phyloP scores from a whole-genome alignment of 2,888 invertebrate genomes.

The Actias luna region DNA sequence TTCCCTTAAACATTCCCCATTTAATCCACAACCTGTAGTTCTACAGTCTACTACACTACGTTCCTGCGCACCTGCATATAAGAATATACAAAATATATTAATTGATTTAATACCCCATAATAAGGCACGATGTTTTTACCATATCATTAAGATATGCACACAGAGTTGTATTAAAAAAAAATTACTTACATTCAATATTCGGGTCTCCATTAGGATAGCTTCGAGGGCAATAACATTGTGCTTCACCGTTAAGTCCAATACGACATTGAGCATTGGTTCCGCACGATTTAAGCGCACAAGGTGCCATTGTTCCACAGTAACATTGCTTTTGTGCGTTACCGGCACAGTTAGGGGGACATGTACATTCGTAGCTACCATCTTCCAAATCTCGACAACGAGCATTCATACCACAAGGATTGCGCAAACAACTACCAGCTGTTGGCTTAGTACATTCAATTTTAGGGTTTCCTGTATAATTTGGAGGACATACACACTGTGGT shows the following conservation, averaged over 20 bases:
- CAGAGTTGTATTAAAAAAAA: not conserved
- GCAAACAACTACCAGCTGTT: constrained; percentile 87
- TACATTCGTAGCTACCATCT: constrained; percentile 90
- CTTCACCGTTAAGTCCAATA: constrained; percentile 84
- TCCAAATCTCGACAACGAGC: constrained; percentile 90
- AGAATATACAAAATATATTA: not conserved
- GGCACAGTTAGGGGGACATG: constrained; percentile 89
- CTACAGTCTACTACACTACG: constrained; percentile 88
- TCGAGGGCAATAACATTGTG: constrained; percentile 92
- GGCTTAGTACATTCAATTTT: constrained; percentile 87
- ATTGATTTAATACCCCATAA: not conserved
- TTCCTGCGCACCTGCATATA: constrained; percentile 78
- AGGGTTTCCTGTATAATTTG: constrained; percentile 91
- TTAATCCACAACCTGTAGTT: constrained; percentile 91
- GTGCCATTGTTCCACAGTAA: constrained; percentile 87
- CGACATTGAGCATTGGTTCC: constrained; percentile 92
- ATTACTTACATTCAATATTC: constrained; percentile 89
- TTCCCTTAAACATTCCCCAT: constrained; percentile 93
- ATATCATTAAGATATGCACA: not conserved
- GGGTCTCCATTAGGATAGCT: constrained; percentile 93
- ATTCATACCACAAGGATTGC: constrained; percentile 92
- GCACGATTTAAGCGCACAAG: constrained; percentile 90
- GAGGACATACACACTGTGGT: constrained; percentile 92
- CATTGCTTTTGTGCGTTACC: constrained; percentile 92
- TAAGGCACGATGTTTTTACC: not conserved